These are phyloP conservation scores for Cichladusa arquata DNA, from an alignment of 2,113 vertebrate species.

Conservation along the genomic window DNA sequence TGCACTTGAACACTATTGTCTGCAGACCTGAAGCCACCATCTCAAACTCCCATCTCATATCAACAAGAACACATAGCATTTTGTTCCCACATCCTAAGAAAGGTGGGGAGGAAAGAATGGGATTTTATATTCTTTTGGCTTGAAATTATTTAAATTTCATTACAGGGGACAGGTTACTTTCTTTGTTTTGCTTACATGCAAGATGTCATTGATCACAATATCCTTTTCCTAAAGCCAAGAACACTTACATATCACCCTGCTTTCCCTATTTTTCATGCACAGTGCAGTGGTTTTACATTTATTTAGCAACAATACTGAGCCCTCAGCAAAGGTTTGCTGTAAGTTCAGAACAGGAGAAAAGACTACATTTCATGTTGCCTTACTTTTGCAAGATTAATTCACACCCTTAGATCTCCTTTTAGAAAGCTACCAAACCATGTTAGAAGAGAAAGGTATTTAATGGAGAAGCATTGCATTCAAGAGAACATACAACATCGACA, in stretches of 20 bases:
- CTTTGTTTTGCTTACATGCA: neutral
- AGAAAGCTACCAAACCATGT: neutral
- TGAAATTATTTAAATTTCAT: neutral
- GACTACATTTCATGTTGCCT: conserved; percentile 32
- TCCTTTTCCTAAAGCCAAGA: neutral
- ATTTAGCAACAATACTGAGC: neutral
- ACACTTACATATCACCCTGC: neutral
- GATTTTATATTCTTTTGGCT: neutral
- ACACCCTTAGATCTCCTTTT: conserved; percentile 23
- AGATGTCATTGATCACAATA: neutral
- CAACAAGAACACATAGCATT: neutral
- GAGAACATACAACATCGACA: neutral
- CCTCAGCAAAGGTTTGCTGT: neutral
- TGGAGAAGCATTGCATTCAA: neutral
- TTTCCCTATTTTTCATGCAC: neutral
- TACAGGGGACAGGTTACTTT: neutral
- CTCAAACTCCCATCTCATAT: neutral
- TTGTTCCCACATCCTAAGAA: neutral
- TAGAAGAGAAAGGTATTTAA: neutral
- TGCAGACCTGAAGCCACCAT: neutral
- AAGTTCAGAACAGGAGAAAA: conserved; percentile 7
- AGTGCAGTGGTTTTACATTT: neutral
- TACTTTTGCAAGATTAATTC: conserved; percentile 55
- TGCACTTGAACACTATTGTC: neutral
- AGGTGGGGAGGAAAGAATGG: neutral